phyloP scores from a whole-genome alignment of 2,113 vertebrate genomes.

The Ammodytes marinus region DNA sequence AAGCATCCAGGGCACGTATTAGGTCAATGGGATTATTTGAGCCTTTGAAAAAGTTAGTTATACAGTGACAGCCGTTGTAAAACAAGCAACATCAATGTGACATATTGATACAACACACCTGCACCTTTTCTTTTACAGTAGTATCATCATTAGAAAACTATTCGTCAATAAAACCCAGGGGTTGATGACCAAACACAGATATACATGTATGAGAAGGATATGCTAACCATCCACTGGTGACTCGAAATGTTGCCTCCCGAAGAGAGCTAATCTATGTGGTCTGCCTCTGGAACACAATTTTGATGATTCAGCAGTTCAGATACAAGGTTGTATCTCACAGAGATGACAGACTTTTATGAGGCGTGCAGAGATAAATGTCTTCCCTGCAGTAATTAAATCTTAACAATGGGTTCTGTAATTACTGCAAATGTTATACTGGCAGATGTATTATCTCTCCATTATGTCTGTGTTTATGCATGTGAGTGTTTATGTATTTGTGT shows the following conservation, averaged over 20 bases:
- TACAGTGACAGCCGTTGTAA: not conserved
- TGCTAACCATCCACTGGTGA: conserved; percentile 6
- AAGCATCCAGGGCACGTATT: too few relatives aligned
- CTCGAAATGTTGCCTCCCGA: not conserved
- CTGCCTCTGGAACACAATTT: not conserved
- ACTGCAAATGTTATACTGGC: conserved; percentile 20
- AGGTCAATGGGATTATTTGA: not conserved
- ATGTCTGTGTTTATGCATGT: not conserved
- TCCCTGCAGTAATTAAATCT: conserved; percentile 26
- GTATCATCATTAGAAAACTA: not conserved
- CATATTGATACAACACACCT: conserved; percentile 4
- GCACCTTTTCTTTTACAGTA: not conserved
- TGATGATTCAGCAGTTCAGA: conserved; percentile 8
- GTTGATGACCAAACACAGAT: not conserved
- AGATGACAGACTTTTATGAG: conserved; percentile 38
- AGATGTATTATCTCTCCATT: conserved; percentile 17
- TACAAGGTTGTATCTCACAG: not conserved
- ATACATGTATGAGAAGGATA: conserved; percentile 28
- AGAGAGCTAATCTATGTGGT: conserved; percentile 12
- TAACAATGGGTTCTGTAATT: conserved; percentile 39
- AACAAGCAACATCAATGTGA: not conserved
- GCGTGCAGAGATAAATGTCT: conserved; percentile 8
- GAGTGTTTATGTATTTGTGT: conserved; percentile 18
- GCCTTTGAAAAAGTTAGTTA: not conserved
- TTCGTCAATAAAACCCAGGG: conserved; percentile 15